Evolutionary conservation across 2,113 vertebrate genomes (phyloP).

Genomic region (Trachemys scripta): DNA sequence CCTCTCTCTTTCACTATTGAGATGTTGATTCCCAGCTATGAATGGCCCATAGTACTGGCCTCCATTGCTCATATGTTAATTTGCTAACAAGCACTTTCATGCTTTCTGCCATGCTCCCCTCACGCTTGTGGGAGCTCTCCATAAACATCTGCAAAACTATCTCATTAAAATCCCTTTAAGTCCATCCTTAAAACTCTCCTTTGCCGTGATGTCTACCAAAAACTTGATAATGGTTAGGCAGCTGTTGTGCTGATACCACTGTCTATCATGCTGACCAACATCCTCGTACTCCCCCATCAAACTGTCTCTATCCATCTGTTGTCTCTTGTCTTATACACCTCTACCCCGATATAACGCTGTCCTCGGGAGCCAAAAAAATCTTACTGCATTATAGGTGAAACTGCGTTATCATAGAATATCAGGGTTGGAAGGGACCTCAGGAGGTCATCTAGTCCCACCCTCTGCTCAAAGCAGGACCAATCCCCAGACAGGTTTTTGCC

Average conservation of each 20-base stretch:
- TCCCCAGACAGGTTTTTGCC: too few species aligned
- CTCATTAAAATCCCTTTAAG: neutral
- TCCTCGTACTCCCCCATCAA: neutral
- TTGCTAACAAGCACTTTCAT: neutral
- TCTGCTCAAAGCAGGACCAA: too few species aligned
- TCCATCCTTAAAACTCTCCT: neutral
- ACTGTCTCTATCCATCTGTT: neutral
- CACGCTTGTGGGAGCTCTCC: neutral
- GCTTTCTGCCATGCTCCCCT: neutral
- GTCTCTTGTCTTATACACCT: neutral
- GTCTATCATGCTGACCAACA: neutral
- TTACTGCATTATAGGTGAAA: too few species aligned
- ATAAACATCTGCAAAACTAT: neutral
- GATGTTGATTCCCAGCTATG: neutral
- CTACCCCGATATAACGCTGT: too few species aligned
- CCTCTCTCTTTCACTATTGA: neutral
- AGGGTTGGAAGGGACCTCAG: too few species aligned
- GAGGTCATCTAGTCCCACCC: too few species aligned
- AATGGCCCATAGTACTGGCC: neutral
- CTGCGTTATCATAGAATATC: too few species aligned
- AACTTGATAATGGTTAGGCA: neutral
- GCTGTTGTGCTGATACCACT: neutral
- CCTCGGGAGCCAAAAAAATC: too few species aligned
- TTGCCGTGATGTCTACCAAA: neutral
- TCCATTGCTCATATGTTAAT: neutral